Evolutionary conservation across 1,140 invertebrate genomes (phyloP), one percentile per base, ranked within the genome.

Genomic region (Hermetia illucens): DNA sequence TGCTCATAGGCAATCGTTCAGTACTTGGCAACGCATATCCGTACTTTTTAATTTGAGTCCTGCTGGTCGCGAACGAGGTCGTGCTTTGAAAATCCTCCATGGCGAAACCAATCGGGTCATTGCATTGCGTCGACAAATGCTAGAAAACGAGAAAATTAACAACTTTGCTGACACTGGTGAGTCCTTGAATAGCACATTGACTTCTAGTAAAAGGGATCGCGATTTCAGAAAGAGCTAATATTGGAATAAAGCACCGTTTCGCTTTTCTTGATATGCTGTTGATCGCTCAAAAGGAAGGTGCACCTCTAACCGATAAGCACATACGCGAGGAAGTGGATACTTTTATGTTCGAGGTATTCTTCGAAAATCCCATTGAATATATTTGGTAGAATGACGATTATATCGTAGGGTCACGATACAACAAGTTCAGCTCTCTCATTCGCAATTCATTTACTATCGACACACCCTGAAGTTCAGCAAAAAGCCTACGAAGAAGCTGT

Each of bases 321-420:
- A 82, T 89, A 27, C 66, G 74, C 42, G 82, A 87, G 52, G 83
- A 88, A 68, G 80, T 85, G 4, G 80, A 86, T 52, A 86, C 81
- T 0, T 87, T 86, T 49, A 78, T 82, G 69, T 84, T 85, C 61
- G 79, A 77, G 64, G 62, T 62, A 47, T 34, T 34, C 12, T n/a
- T n/a, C n/a, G n/a, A 15, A 8, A 32, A 8, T 12, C 18, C 21
- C 21, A 25, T 35, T 41, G 18, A 8, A 6, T 34, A 21, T 12
- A 27, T 17, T 32, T 41, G 18, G 13, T 27, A 35, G n/a, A 15
- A 21, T n/a, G 22, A 39, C 22, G 33, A 39, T 15, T 20, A 33
- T 12, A 9, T 12, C 16, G 6, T 15, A 58, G 53, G 71, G 69
- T 1, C 81, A 87, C 50, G 83, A 87, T 48, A 87, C 83, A 15